Conservation (phyloP, 2,888 invertebrate species). For the Eupithecia pulchellata region DNA sequence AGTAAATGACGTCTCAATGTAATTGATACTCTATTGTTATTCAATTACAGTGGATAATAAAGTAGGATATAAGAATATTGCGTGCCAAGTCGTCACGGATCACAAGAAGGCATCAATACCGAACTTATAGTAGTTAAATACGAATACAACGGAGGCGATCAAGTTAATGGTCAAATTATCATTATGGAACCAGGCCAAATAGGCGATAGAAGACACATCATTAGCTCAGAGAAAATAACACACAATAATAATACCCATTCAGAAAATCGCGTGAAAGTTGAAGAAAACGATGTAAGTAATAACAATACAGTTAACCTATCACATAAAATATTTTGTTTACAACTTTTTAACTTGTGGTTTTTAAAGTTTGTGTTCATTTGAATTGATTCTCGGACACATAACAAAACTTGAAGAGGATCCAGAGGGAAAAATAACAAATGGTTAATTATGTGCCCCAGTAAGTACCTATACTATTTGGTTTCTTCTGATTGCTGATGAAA, state of each 20-base stretch:
- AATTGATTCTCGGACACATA: not conserved
- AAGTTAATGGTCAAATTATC: conserved; percentile 31
- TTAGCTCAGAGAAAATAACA: conserved; percentile 26
- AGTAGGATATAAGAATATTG: conserved; percentile 36
- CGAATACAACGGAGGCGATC: conserved; percentile 14
- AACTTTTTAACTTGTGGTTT: conserved; percentile 5
- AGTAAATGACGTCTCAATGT: conserved; percentile 21
- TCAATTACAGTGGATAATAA: conserved; percentile 42
- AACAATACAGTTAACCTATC: conserved; percentile 14
- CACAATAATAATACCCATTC: conserved; percentile 17
- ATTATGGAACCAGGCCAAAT: conserved; percentile 35
- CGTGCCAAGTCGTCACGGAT: conserved; percentile 59
- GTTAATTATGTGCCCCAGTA: not conserved
- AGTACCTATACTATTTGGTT: not conserved
- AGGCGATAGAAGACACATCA: conserved; percentile 21
- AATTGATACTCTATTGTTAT: conserved; percentile 46
- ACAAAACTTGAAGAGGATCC: not conserved
- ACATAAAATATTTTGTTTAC: conserved; percentile 22
- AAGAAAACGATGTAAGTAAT: conserved; percentile 21
- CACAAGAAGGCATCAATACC: conserved; percentile 46
- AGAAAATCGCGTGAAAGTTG: conserved; percentile 28
- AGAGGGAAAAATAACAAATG: not conserved
- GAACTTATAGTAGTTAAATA: conserved; percentile 35
- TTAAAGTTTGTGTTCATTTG: not conserved
- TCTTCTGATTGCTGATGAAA: not conserved